Evolutionary conservation across 2,113 vertebrate genomes (phyloP).

Genomic region (Neogobius melanostomus): DNA sequence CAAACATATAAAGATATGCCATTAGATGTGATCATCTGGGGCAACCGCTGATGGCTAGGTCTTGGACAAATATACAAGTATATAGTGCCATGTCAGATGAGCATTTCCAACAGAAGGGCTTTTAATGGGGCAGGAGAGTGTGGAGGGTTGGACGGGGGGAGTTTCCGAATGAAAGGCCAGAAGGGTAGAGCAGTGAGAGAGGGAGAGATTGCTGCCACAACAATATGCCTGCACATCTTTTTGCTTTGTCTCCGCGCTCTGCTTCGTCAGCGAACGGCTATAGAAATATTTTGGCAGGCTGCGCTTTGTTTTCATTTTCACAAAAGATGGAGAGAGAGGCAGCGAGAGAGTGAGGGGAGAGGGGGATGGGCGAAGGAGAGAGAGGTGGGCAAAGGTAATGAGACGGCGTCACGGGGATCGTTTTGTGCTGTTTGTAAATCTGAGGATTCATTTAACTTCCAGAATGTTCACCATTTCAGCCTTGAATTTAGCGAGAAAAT

Average conservation of each 20-base stretch:
- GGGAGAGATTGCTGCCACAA: conserved; percentile 48
- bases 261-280: conserved; percentile 76
- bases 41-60: conserved; percentile 47
- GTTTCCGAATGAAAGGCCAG: conserved; percentile 54
- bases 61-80: conserved; percentile 70
- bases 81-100: conserved; percentile 61
- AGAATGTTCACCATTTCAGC: too few species aligned
- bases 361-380: conserved; percentile 9
- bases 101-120: conserved; percentile 66
- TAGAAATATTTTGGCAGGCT: conserved; percentile 78
- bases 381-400: conserved; percentile 45
- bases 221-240: conserved; percentile 74
- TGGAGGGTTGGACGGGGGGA: conserved; percentile 24
- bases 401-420: conserved; percentile 24
- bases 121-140: conserved; percentile 46
- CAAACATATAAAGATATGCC: conserved; percentile 65
- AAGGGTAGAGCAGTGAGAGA: conserved; percentile 33
- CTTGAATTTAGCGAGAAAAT: too few species aligned
- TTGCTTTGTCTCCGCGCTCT: conserved; percentile 70
- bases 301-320: conserved; percentile 77
- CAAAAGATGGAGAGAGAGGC: conserved; percentile 67
- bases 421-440: not conserved
- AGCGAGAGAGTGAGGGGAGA: not conserved
- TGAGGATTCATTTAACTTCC: not conserved
- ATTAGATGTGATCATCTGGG: conserved; percentile 65